These are phyloP conservation scores for Falco cherrug DNA, from an alignment of 2,797 vertebrate genomes.

Conservation along the genomic window DNA sequence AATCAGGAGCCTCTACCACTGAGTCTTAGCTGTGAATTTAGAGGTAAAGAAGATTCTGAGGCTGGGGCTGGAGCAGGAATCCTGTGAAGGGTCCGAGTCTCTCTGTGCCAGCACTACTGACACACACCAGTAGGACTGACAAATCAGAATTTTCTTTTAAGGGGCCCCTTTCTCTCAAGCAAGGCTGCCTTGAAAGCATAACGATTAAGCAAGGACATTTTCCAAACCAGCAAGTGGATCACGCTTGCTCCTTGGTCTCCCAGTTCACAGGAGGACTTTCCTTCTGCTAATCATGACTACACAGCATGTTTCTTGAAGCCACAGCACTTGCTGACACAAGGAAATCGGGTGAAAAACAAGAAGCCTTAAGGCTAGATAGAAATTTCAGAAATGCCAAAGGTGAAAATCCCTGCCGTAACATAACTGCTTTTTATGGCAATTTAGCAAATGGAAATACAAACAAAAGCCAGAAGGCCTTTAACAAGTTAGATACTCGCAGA, in stretches of 20 bases:
- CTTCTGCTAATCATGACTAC: not conserved
- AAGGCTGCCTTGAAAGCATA: not conserved
- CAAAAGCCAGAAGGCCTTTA: constrained; percentile 9
- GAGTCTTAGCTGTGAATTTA: not conserved
- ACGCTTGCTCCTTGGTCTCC: not conserved
- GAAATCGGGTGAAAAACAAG: not conserved
- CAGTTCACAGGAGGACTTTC: not conserved
- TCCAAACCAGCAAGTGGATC: not conserved
- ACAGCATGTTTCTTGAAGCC: not conserved
- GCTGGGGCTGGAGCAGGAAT: not conserved
- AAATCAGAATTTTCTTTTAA: not conserved
- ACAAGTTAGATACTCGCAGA: not conserved
- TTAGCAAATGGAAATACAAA: constrained; percentile 7
- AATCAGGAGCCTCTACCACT: not conserved
- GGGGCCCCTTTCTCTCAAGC: not conserved
- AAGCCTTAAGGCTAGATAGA: not conserved
- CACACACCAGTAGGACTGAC: not conserved
- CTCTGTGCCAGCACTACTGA: not conserved
- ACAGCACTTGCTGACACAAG: not conserved
- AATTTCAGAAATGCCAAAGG: not conserved
- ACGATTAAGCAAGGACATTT: not conserved
- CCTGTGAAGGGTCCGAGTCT: not conserved
- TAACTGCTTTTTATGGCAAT: not conserved
- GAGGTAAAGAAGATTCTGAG: not conserved
- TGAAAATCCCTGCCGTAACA: not conserved